Percentiles rank a stretch among this genome's conserved stretches.
Conservation (phyloP, 1,140 invertebrate genomes). For the Panagrolaimus sp. region DNA sequence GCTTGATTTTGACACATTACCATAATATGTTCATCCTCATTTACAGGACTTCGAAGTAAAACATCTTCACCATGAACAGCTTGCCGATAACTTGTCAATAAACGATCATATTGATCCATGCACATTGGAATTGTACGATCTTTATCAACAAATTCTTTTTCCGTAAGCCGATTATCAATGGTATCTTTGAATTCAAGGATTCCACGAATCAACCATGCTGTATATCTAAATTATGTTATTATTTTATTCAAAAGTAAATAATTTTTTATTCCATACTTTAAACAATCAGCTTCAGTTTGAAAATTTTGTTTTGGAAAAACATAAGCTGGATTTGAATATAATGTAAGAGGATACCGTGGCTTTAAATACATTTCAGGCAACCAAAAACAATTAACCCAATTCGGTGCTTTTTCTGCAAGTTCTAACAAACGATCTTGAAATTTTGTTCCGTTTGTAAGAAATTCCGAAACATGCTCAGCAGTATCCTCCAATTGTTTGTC, state of each 20-base stretch:
- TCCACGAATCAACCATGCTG: conserved; percentile 77
- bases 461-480: conserved; percentile 70
- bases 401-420: conserved; percentile 73
- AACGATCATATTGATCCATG: conserved; percentile 92
- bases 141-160: conserved; percentile 10
- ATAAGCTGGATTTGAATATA: conserved; percentile 95
- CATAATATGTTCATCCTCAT: conserved; percentile 72
- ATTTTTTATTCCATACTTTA: conserved; percentile 32
- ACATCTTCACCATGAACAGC: conserved; percentile 71
- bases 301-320: conserved; percentile 81
- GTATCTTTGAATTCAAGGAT: conserved; percentile 82
- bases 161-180: conserved; percentile 67
- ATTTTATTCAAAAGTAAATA: conserved; percentile 17
- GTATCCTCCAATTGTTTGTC: conserved; percentile 69
- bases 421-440: conserved; percentile 77
- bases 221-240: conserved; percentile 66
- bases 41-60: conserved; percentile 60
- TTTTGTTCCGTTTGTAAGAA: conserved; percentile 65
- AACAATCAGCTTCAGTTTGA: conserved; percentile 61
- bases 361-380: conserved; percentile 94
- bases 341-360: conserved; percentile 76
- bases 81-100: conserved; percentile 80
- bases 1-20: conserved; percentile 82
- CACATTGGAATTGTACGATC: conserved; percentile 64
- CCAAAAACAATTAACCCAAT: conserved; percentile 98